Base-by-base conservation (phyloP, 2,113 vertebrate genomes). In the Chionomys nivalis region DNA sequence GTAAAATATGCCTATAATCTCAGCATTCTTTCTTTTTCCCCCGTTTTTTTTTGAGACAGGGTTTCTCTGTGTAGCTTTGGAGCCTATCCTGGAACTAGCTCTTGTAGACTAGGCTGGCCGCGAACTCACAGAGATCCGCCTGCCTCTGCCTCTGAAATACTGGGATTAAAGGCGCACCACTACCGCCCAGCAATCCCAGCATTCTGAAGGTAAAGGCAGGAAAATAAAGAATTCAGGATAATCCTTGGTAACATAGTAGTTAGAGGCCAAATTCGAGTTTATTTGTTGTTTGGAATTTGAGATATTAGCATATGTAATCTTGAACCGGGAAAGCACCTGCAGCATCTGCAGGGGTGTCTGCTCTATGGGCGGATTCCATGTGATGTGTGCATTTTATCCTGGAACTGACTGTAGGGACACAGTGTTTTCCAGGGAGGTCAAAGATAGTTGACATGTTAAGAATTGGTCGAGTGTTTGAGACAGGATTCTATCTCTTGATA, bases 251-350 rank as follows among this genome's bases (percentile, higher is more conserved):
- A 31, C 7, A 33, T 5, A 44, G 81, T 42, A 42, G 58, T 42
- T 63, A 65, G 28, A 85, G 58, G 7, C n/a, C 55, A 28, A 14
- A 3, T 7, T 82, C 0, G 0, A 75, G 42, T 42, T 87, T 49
- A 39, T 73, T 87, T 83, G 78, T 49, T 58, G 68, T 73, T 90
- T 31, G 79, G 58, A 95, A 73, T 39, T 86, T 94, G 8, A 81
- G 5, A 36, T 70, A 28, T 17, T 61, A 93, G 47, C 12, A 36
- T 70, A 19, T 68, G 28, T 92, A 42, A 95, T 36, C 44, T 78
- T 94, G 61, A 92, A 26, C 58, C 13, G 33, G 26, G 26, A 89
- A 63, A 66, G 33, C 10, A 61, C 4, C 75, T 83, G 8, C 3
- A 21, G 2, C 36, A 10, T 65, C 61, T 70, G 24, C 63, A 33